Base-by-base conservation (phyloP, 2,888 invertebrate species). In the Chrysopilus asiliformis region DNA sequence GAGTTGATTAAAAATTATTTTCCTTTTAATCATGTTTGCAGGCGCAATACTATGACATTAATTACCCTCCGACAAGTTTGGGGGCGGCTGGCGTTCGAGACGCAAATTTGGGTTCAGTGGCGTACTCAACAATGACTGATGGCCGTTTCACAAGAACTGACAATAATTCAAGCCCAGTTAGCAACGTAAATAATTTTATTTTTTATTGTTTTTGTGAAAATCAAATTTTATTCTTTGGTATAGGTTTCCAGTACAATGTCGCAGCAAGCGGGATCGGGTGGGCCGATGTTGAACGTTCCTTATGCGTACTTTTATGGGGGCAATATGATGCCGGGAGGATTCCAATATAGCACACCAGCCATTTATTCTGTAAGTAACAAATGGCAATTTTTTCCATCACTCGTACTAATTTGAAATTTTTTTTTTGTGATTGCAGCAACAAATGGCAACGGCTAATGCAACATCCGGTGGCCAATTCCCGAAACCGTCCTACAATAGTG, bases 131-230 rank as follows among this genome's bases (percentile, higher is more conserved):
- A 54, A 73, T 78, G 67, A 73, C 73, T 52, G 79, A 79, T 60
- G 76, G 72, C 42, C 67, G 79, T 53, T 79, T 75, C 58, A 65
- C 77, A 43, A 70, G 78, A 54, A 73, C 79, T 48, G 82, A 82
- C 61, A 81, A 79, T 65, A 82, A 81, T 58, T 78, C 82, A 50
- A 81, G 82, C 46, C 82, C 83, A 31, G 64, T 64, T 50, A 61
- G 61, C 48, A 63, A 63, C 53, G 62, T 62, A 46, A 52, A 57
- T 47, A 32, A 27, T 8, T 22, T 9, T 2, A 10, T 19, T 8
- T 32, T 9, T 31, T 22, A 22, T 10, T 8, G 10, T 22, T 22
- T 22, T 22, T 8, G 10, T 22, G 7, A 10, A 22, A 20, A 25
- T 25, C n/a, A 34, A 30, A 3, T 12, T 16, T 24, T 27, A 38